phyloP scores from a whole-genome alignment of 2,113 vertebrate genomes.

The Meles meles region DNA sequence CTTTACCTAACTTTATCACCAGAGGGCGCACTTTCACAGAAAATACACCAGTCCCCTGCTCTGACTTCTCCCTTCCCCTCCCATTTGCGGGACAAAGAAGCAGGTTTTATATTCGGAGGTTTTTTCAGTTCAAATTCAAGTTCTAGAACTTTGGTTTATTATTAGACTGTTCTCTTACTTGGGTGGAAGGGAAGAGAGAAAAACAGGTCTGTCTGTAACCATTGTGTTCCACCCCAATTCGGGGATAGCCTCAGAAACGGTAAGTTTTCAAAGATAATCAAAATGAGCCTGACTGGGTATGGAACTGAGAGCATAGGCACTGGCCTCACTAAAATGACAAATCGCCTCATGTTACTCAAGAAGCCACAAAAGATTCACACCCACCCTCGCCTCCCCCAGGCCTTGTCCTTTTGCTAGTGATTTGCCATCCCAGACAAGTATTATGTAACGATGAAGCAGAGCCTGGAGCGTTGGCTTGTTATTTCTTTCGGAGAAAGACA shows the following conservation, averaged over 20 bases:
- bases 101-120: conserved; percentile 67
- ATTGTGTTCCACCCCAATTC: conserved; percentile 39
- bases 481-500: conserved; percentile 65
- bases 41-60: conserved; percentile 52
- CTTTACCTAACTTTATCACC: not conserved
- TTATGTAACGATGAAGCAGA: conserved; percentile 70
- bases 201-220: conserved; percentile 60
- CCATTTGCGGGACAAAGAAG: conserved; percentile 51
- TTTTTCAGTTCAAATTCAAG: conserved; percentile 75
- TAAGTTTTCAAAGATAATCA: conserved; percentile 35
- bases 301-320: not conserved
- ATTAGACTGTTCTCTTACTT: conserved; percentile 61
- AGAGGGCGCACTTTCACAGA: conserved; percentile 80
- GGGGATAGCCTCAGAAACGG: conserved; percentile 9
- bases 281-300: not conserved
- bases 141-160: conserved; percentile 72
- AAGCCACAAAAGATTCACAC: conserved; percentile 65
- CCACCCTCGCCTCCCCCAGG: conserved; percentile 60
- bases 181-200: conserved; percentile 52
- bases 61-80: not conserved
- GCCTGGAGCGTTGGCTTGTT: conserved; percentile 44
- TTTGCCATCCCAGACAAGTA: conserved; percentile 67
- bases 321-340: conserved; percentile 50
- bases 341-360: conserved; percentile 47
- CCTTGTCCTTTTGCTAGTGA: conserved; percentile 68